Percentiles rank a stretch among this genome's conserved stretches.
Conservation (phyloP, 1,140 invertebrate species). For the Littorina saxatilis region DNA sequence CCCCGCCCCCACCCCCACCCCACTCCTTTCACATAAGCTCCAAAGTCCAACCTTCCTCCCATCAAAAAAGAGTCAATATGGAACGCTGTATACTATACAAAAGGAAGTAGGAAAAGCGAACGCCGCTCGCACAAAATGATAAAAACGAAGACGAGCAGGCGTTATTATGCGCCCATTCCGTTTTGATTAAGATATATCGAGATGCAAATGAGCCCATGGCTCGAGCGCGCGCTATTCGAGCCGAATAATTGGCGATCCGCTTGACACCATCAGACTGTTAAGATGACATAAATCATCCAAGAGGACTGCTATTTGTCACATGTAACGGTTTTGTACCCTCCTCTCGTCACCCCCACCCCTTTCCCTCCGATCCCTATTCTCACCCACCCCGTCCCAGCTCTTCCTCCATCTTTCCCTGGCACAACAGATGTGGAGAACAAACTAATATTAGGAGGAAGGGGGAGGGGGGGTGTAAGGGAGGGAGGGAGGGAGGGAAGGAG, state of each 20-base stretch:
- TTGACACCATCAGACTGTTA: background rate
- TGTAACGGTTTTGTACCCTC: background rate
- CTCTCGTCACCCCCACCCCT: background rate
- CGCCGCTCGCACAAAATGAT: background rate
- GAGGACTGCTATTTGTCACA: constrained; percentile 16
- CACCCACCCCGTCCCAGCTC: background rate
- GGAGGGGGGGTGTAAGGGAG: background rate
- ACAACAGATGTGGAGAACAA: background rate
- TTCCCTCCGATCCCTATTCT: background rate
- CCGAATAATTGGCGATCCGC: constrained; percentile 14
- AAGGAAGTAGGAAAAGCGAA: no score
- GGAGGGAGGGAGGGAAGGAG: background rate
- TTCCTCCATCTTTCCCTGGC: background rate
- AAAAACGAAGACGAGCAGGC: background rate
- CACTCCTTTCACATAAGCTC: no score
- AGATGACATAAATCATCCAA: constrained; percentile 12
- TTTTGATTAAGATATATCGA: constrained; percentile 30
- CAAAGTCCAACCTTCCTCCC: no score
- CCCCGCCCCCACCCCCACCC: no score
- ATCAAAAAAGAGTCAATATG: no score
- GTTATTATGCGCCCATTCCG: constrained; percentile 22
- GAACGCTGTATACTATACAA: no score
- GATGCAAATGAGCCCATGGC: constrained; percentile 9
- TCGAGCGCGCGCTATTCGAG: background rate
- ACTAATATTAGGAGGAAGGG: background rate